A percentile compares a stretch with the other conserved stretches of the same genome.
Conservation (phyloP, 2,888 invertebrate genomes). For the Hermaeophaga mercurialis region DNA sequence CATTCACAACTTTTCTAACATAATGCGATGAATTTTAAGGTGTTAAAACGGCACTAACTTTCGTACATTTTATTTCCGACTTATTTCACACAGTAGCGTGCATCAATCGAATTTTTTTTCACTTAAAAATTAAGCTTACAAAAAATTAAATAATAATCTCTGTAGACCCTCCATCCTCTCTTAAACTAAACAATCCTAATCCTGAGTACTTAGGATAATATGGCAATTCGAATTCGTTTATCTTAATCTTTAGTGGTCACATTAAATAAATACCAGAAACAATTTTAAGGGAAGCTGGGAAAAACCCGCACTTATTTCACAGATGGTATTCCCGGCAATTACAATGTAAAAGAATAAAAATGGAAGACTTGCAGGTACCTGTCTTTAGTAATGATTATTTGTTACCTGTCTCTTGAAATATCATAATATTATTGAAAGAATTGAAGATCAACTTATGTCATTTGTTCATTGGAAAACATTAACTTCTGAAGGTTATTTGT, state of each 20-base stretch:
- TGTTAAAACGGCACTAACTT: constrained; percentile 19
- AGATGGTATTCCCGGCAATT: not conserved
- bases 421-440: no score
- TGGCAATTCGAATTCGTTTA: not conserved
- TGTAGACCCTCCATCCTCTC: not conserved
- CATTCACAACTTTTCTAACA: constrained; percentile 18
- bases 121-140: not conserved
- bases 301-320: not conserved
- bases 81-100: not conserved
- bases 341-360: not conserved
- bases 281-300: not conserved
- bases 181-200: not conserved
- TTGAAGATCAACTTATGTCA: no score
- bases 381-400: no score
- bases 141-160: not conserved
- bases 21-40: constrained; percentile 31
- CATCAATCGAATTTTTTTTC: not conserved
- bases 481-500: no score
- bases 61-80: constrained; percentile 21
- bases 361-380: not conserved
- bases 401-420: no score
- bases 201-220: not conserved
- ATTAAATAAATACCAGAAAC: not conserved
- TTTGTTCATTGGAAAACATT: no score
- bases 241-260: not conserved